Evolutionary conservation across 2,888 invertebrate species (phyloP).

Genomic region (Diarsia rubi): DNA sequence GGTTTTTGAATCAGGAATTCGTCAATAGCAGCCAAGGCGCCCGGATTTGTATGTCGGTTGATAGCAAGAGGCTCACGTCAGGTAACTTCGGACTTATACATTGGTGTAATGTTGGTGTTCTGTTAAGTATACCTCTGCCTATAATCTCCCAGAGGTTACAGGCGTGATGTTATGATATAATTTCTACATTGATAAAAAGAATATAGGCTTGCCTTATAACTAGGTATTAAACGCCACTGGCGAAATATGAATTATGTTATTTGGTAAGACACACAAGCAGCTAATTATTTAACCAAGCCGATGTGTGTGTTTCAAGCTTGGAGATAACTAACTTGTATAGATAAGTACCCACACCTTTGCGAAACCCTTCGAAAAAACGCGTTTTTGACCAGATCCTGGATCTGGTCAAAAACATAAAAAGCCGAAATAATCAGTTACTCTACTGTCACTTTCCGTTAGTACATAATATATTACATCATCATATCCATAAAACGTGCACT

Average conservation of each 20-base stretch:
- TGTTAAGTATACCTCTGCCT: too few relatives aligned
- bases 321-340: neutral
- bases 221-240: neutral
- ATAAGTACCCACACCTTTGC: neutral
- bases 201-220: neutral
- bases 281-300: neutral
- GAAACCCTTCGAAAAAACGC: too few relatives aligned
- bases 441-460: neutral
- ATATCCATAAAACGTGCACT: slow-evolving; percentile 27
- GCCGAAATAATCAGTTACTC: neutral
- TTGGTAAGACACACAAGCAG: neutral
- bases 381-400: too few relatives aligned
- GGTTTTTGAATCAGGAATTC: too few relatives aligned
- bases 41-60: too few relatives aligned
- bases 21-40: too few relatives aligned
- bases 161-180: too few relatives aligned
- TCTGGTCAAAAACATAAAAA: too few relatives aligned
- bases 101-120: too few relatives aligned
- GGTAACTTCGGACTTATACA: too few relatives aligned
- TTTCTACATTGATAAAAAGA: neutral
- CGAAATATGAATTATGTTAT: neutral
- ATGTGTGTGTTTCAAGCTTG: neutral
- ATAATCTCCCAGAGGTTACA: too few relatives aligned
- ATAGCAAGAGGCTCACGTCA: too few relatives aligned
- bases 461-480: slow-evolving; percentile 22